Conservation (phyloP, 2,888 invertebrate species). For the Brenthis ino region DNA sequence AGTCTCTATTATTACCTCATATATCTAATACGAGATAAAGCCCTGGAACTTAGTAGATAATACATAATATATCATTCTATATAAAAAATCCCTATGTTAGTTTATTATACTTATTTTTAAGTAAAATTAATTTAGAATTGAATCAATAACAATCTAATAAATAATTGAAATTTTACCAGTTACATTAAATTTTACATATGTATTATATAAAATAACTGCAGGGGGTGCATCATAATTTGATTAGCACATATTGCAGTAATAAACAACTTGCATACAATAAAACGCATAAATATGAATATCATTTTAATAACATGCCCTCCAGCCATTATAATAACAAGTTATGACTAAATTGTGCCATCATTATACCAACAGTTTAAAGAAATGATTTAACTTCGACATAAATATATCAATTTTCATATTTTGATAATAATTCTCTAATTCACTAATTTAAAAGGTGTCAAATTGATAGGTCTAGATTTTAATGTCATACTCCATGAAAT, state of each 20-base stretch:
- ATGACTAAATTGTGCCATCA: background rate
- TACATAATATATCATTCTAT: background rate
- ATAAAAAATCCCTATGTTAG: background rate
- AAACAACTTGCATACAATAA: background rate
- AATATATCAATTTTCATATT: too few species aligned
- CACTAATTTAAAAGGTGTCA: too few species aligned
- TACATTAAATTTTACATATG: too few species aligned
- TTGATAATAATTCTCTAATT: too few species aligned
- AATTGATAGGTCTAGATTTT: background rate
- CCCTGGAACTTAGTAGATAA: constrained; percentile 10
- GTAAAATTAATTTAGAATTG: too few species aligned
- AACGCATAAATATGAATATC: background rate
- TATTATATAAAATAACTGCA: too few species aligned
- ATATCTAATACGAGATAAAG: constrained; percentile 33
- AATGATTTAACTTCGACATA: too few species aligned
- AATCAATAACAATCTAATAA: too few species aligned
- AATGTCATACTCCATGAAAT: background rate
- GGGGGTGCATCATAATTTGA: background rate
- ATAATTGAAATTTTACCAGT: too few species aligned
- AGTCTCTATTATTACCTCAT: constrained; percentile 35
- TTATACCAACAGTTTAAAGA: background rate
- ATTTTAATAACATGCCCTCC: background rate
- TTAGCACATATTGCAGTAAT: constrained; percentile 2
- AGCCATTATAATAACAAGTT: background rate
- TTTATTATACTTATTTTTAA: too few species aligned